Evolutionary conservation across 2,888 invertebrate species (phyloP).

Genomic region (Papilio protenor): DNA sequence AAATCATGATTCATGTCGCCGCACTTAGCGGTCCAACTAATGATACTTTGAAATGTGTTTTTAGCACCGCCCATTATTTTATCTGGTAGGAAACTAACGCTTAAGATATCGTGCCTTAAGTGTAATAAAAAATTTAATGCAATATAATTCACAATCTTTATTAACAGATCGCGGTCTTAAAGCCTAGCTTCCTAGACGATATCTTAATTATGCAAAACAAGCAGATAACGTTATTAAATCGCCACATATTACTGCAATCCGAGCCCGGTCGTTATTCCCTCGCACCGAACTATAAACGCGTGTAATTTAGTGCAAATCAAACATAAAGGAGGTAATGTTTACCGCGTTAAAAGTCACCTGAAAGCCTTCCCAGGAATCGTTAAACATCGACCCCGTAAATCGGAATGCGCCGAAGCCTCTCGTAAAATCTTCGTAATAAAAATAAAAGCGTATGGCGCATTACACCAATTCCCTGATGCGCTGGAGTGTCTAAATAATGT

Average conservation of each 20-base stretch:
- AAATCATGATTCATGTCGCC: slow-evolving; percentile 5
- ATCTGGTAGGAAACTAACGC: background rate
- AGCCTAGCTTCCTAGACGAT: slow-evolving; percentile 16
- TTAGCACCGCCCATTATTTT: background rate
- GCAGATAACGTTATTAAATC: slow-evolving; percentile 13
- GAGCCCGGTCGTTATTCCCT: background rate
- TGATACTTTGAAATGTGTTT: slow-evolving; percentile 11
- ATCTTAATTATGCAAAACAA: slow-evolving; percentile 22
- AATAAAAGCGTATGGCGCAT: slow-evolving; percentile 52
- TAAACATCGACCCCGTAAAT: slow-evolving; percentile 48
- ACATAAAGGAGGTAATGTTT: slow-evolving; percentile 41
- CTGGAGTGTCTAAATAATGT: slow-evolving; percentile 51
- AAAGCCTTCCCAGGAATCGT: slow-evolving; percentile 36
- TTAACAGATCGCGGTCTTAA: background rate
- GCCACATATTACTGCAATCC: background rate
- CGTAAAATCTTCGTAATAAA: slow-evolving; percentile 53
- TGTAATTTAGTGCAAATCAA: slow-evolving; percentile 39
- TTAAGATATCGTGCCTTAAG: background rate
- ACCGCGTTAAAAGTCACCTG: slow-evolving; percentile 43
- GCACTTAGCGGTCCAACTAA: background rate
- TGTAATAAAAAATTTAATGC: background rate
- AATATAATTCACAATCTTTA: slow-evolving; percentile 9
- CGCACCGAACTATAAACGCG: slow-evolving; percentile 37
- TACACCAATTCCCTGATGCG: slow-evolving; percentile 48
- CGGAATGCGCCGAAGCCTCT: slow-evolving; percentile 48